phyloP scores from a whole-genome alignment of 2,888 invertebrate genomes.

The Podabrus alpinus region DNA sequence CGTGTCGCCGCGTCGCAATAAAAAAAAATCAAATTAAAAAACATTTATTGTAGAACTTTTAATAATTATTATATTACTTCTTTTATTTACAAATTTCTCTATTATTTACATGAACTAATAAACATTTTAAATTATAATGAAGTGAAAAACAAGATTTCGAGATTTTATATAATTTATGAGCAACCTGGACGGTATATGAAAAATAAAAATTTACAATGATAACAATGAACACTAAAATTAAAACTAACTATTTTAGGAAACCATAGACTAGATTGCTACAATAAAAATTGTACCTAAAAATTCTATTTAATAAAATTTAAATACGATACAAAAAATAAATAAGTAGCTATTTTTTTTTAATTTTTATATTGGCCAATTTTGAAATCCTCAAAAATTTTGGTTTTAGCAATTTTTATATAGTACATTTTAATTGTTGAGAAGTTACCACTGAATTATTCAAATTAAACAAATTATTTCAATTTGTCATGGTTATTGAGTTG shows the following conservation, averaged over 20 bases:
- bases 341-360: background rate
- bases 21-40: background rate
- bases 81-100: constrained; percentile 15
- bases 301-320: background rate
- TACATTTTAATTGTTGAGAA: background rate
- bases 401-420: background rate
- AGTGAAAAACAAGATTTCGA: background rate
- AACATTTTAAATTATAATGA: background rate
- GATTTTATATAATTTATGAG: background rate
- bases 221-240: background rate
- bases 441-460: background rate
- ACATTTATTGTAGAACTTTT: background rate
- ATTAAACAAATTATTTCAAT: background rate
- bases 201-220: background rate
- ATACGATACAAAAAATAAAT: background rate
- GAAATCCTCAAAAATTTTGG: background rate
- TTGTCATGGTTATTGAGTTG: constrained; percentile 15
- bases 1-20: no score
- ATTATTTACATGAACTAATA: constrained; percentile 12
- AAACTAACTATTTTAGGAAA: constrained; percentile 1
- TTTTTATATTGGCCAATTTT: background rate
- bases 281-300: background rate
- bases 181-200: background rate
- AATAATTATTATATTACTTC: constrained; percentile 1
- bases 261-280: constrained; percentile 1